Percentiles rank a stretch among this genome's conserved stretches.
Conservation (phyloP, 2,888 invertebrate genomes). For the Ellobium chinense region DNA sequence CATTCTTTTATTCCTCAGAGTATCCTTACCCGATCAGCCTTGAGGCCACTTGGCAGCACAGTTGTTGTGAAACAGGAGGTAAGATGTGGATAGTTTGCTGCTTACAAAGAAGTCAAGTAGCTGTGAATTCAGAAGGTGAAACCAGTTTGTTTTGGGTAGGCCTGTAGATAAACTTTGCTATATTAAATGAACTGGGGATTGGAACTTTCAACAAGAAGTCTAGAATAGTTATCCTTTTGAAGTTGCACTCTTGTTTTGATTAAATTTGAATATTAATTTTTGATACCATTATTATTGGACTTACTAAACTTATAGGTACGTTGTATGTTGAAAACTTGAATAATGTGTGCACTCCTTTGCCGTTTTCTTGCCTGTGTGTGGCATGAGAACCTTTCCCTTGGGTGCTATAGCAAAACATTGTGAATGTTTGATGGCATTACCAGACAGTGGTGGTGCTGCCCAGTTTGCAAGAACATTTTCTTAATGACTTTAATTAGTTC, state of each 20-base stretch:
- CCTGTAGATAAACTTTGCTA: too few relatives aligned
- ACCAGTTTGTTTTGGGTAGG: too few relatives aligned
- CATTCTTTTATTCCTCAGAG: slow-evolving; percentile 13
- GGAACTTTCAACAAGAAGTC: too few relatives aligned
- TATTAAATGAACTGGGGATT: too few relatives aligned
- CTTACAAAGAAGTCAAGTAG: too few relatives aligned
- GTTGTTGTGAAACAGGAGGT: slow-evolving; percentile 37
- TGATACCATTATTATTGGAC: too few relatives aligned
- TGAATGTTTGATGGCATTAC: background rate
- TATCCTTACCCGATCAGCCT: slow-evolving; percentile 24
- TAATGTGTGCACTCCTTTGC: background rate
- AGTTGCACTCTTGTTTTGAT: too few relatives aligned
- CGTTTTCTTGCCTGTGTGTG: background rate
- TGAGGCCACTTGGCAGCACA: slow-evolving; percentile 36
- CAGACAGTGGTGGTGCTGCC: background rate
- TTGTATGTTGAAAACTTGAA: background rate
- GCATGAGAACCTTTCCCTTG: background rate
- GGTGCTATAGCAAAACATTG: background rate
- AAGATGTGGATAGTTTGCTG: background rate
- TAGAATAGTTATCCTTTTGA: too few relatives aligned
- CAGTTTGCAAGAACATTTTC: background rate
- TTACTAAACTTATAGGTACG: too few relatives aligned
- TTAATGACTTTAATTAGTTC: too few relatives aligned
- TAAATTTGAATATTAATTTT: too few relatives aligned
- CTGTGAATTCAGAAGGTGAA: too few relatives aligned